These are phyloP conservation scores for Nipponacmea schrenckii DNA, from an alignment of 2,888 invertebrate species.

Conservation along the genomic window DNA sequence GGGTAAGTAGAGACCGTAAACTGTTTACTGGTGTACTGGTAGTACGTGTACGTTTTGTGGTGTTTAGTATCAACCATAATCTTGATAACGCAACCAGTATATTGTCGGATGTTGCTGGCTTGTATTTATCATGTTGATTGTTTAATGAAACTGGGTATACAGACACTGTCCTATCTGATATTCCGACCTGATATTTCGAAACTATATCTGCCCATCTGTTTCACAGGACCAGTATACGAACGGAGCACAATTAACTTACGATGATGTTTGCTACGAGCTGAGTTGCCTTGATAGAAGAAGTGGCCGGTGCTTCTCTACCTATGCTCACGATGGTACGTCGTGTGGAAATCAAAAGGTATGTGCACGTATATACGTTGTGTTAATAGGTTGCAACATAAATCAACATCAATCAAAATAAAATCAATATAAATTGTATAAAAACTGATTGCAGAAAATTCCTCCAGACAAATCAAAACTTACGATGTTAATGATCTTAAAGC, in stretches of 20 bases:
- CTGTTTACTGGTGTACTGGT: too few relatives aligned
- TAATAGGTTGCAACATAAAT: too few relatives aligned
- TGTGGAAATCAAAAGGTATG: conserved; percentile 22
- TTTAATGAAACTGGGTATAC: neutral
- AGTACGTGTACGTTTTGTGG: too few relatives aligned
- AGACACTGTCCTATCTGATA: too few relatives aligned
- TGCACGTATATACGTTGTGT: neutral
- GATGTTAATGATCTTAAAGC: too few relatives aligned
- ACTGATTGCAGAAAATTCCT: too few relatives aligned
- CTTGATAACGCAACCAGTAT: too few relatives aligned
- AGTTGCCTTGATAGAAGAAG: conserved; percentile 10
- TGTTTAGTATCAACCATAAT: too few relatives aligned
- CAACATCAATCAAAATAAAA: neutral
- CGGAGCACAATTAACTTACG: neutral
- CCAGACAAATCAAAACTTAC: too few relatives aligned
- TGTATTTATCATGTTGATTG: neutral
- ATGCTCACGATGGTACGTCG: conserved; percentile 20
- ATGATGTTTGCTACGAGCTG: conserved; percentile 18
- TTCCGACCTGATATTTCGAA: too few relatives aligned
- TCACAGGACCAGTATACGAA: neutral
- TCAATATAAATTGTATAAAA: neutral
- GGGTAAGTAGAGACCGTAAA: conserved; percentile 4
- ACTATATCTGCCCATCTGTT: neutral
- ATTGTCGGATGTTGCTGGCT: too few relatives aligned
- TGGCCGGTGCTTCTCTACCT: conserved; percentile 16